A percentile compares a stretch with the other conserved stretches of the same genome.
Conservation (phyloP, 2,113 vertebrate genomes). For the Epinephelus lanceolatus region DNA sequence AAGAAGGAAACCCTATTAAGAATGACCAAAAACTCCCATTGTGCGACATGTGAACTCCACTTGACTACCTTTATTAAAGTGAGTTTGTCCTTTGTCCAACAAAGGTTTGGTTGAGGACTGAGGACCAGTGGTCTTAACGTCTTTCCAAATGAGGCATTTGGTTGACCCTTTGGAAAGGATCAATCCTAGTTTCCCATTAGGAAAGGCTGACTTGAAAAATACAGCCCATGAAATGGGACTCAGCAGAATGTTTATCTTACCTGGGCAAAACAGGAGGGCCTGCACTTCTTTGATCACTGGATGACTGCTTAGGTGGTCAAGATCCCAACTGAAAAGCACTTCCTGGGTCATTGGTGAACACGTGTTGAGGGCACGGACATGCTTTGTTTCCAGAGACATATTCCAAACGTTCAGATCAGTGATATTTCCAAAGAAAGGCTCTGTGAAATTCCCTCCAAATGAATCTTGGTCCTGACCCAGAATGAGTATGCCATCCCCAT, state of each 20-base stretch:
- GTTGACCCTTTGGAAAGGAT: neutral
- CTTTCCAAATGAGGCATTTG: neutral
- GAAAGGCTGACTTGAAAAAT: neutral
- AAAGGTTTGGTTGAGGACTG: too few species aligned
- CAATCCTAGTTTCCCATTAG: neutral
- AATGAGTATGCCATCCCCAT: slow-evolving; percentile 86
- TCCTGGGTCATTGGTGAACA: slow-evolving; percentile 75
- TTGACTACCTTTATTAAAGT: too few species aligned
- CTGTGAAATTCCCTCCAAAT: slow-evolving; percentile 91
- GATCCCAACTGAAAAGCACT: slow-evolving; percentile 86
- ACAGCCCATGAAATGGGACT: neutral
- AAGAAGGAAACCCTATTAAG: too few species aligned
- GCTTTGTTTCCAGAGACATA: slow-evolving; percentile 69
- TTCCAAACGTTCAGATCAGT: slow-evolving; percentile 90
- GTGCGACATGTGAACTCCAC: too few species aligned
- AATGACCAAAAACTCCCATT: too few species aligned
- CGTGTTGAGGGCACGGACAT: slow-evolving; percentile 81
- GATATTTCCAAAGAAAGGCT: slow-evolving; percentile 93
- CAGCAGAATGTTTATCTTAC: slow-evolving; percentile 62
- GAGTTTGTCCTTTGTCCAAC: too few species aligned
- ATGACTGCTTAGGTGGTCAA: slow-evolving; percentile 73
- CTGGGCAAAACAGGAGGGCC: slow-evolving; percentile 83
- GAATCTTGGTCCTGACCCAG: slow-evolving; percentile 94
- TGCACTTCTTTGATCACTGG: slow-evolving; percentile 71
- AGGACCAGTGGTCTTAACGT: too few species aligned